These are phyloP conservation scores for Leptinotarsa rubiginosa DNA, from an alignment of 2,888 invertebrate species.

Conservation along the genomic window DNA sequence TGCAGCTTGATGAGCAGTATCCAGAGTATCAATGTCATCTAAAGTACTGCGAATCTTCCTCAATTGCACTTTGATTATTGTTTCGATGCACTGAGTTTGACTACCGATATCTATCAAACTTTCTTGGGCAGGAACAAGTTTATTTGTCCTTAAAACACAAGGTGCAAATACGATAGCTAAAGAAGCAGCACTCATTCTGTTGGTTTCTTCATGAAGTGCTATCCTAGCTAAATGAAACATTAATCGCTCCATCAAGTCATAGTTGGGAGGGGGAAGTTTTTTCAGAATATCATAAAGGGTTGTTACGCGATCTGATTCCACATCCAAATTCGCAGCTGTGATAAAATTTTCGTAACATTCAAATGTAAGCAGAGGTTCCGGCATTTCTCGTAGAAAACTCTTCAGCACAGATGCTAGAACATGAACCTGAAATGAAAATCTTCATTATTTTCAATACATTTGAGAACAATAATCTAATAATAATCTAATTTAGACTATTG, in stretches of 20 bases:
- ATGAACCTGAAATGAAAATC: conserved; percentile 71
- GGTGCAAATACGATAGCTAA: conserved; percentile 96
- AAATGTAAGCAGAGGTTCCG: conserved; percentile 91
- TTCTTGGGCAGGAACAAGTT: conserved; percentile 89
- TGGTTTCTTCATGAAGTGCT: conserved; percentile 86
- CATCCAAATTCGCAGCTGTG: conserved; percentile 86
- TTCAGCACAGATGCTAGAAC: conserved; percentile 91
- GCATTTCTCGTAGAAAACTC: conserved; percentile 90
- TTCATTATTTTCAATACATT: no score
- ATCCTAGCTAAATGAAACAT: conserved; percentile 94
- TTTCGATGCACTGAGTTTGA: conserved; percentile 91
- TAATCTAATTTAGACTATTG: no score
- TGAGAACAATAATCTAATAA: no score
- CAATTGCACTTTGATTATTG: conserved; percentile 89
- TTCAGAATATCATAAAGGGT: conserved; percentile 89
- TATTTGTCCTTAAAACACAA: conserved; percentile 90
- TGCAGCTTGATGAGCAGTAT: conserved; percentile 88
- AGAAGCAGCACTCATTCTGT: conserved; percentile 92
- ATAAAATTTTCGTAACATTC: conserved; percentile 96
- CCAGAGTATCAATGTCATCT: conserved; percentile 90
- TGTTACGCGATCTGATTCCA: conserved; percentile 83
- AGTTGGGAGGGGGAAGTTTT: conserved; percentile 89
- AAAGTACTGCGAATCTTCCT: conserved; percentile 85
- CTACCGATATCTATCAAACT: conserved; percentile 88
- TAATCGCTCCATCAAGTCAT: conserved; percentile 89